Evolutionary conservation across 1,140 invertebrate genomes (phyloP).

Genomic region (Hydropsyche tenuis): DNA sequence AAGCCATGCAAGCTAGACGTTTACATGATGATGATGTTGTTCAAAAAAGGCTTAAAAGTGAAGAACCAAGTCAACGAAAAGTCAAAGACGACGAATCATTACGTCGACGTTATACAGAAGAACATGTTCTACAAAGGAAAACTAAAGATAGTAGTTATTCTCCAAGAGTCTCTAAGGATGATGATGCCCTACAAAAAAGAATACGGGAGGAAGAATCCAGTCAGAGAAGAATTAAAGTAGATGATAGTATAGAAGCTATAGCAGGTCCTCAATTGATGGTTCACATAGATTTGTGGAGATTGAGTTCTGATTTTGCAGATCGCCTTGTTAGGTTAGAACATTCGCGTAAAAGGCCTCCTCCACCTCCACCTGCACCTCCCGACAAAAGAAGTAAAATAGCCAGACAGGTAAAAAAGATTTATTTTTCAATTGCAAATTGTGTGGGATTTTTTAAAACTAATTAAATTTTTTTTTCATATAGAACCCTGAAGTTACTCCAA

Average conservation of each 20-base stretch:
- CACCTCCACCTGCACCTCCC: conserved; percentile 48
- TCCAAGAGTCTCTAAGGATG: conserved; percentile 41
- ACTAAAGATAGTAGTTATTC: conserved; percentile 26
- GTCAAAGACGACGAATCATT: conserved; percentile 45
- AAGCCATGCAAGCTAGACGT: neutral
- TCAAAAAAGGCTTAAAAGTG: conserved; percentile 19
- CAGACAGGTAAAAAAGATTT: conserved; percentile 39
- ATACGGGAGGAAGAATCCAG: conserved; percentile 42
- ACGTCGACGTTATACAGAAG: conserved; percentile 38
- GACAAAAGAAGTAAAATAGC: conserved; percentile 46
- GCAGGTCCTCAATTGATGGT: conserved; percentile 43
- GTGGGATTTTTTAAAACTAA: neutral
- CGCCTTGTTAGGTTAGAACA: conserved; percentile 23
- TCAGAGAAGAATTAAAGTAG: conserved; percentile 10
- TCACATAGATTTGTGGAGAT: conserved; percentile 51
- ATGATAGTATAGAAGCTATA: neutral
- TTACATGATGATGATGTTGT: conserved; percentile 40
- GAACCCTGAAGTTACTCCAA: conserved; percentile 51
- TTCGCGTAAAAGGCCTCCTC: conserved; percentile 50
- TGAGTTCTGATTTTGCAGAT: conserved; percentile 37
- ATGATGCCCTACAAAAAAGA: conserved; percentile 42
- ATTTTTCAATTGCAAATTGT: neutral
- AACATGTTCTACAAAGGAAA: conserved; percentile 10
- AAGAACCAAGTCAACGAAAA: conserved; percentile 14
- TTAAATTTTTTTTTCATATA: conserved; percentile 3